phyloP scores from a whole-genome alignment of 1,140 invertebrate genomes.

The Leptinotarsa undecemlineata region DNA sequence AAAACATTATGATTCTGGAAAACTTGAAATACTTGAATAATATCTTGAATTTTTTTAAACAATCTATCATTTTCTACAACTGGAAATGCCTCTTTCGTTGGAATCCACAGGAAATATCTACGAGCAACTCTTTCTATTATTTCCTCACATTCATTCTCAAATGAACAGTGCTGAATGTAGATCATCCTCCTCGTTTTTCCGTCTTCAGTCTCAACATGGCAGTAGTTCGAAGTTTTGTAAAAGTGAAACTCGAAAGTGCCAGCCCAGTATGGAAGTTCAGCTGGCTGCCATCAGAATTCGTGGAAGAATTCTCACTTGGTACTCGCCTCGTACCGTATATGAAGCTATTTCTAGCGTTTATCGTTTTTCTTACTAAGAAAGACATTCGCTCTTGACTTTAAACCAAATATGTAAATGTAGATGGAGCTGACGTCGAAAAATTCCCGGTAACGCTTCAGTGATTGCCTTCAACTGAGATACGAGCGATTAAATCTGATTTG shows the following conservation, averaged over 20 bases:
- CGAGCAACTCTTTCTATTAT: neutral
- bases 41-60: neutral
- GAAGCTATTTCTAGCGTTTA: constrained; percentile 15
- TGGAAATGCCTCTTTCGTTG: neutral
- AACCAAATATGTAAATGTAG: constrained; percentile 18
- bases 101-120: neutral
- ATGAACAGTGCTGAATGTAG: constrained; percentile 16
- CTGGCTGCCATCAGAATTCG: constrained; percentile 6
- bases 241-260: constrained; percentile 19
- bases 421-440: constrained; percentile 5
- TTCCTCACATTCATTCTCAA: neutral
- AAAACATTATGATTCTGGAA: too few relatives aligned
- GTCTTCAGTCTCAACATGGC: neutral
- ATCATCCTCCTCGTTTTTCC: constrained; percentile 14
- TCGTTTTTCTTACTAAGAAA: constrained; percentile 8
- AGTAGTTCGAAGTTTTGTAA: neutral
- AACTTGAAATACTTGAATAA: neutral
- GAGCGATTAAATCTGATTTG: constrained; percentile 1
- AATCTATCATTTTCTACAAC: neutral
- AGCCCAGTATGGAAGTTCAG: constrained; percentile 13
- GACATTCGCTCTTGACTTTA: constrained; percentile 14
- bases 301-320: constrained; percentile 23
- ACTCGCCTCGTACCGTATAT: constrained; percentile 11
- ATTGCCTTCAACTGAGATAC: neutral
- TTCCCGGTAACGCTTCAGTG: neutral